Evolutionary conservation across 1,140 invertebrate genomes (phyloP).

Genomic region (Littorina saxatilis): DNA sequence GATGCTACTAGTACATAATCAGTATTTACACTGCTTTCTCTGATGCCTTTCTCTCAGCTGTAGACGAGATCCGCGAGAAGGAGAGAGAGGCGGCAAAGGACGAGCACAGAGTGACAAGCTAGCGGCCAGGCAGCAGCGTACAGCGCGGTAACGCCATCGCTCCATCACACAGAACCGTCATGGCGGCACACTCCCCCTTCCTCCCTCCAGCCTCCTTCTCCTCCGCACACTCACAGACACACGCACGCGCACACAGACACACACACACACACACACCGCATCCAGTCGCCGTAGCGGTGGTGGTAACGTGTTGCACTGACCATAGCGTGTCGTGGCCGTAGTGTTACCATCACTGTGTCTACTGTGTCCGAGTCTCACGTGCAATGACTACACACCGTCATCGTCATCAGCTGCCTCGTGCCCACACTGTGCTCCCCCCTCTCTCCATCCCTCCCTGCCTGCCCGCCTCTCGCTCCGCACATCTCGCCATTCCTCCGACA

Average conservation of each 20-base stretch:
- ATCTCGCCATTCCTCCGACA: background rate
- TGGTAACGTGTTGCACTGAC: background rate
- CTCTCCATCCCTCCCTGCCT: background rate
- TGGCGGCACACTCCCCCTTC: too few relatives aligned
- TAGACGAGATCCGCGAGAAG: too few relatives aligned
- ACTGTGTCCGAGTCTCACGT: too few relatives aligned
- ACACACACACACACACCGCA: conserved; percentile 15
- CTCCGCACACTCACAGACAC: background rate
- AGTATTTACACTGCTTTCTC: too few relatives aligned
- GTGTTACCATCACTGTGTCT: too few relatives aligned
- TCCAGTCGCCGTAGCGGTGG: background rate
- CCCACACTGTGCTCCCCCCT: background rate
- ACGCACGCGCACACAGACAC: conserved; percentile 5
- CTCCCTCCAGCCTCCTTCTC: too few relatives aligned
- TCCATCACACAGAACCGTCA: too few relatives aligned
- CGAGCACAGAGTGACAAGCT: background rate
- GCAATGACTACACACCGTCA: too few relatives aligned
- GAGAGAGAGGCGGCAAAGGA: background rate
- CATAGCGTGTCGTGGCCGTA: background rate
- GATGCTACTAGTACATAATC: too few relatives aligned
- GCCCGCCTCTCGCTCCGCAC: background rate
- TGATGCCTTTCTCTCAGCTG: too few relatives aligned
- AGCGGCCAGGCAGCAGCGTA: background rate
- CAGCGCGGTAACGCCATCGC: background rate
- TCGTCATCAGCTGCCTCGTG: background rate